phyloP scores from a whole-genome alignment of 2,113 vertebrate genomes.

The Ophthalmolycus amberensis region DNA sequence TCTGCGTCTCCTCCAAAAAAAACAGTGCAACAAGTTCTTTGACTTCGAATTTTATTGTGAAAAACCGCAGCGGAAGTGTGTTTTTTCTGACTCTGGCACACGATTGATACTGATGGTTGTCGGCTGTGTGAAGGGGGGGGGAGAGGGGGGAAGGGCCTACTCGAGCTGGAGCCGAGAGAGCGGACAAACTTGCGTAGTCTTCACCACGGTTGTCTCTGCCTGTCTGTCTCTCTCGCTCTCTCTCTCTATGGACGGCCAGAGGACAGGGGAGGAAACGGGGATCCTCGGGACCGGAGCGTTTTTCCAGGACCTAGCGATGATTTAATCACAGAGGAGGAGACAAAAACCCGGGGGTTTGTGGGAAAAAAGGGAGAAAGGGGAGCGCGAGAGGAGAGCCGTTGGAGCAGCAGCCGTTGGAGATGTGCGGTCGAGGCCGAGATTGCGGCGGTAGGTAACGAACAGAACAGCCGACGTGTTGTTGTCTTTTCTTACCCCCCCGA shows the following conservation, averaged over 20 bases:
- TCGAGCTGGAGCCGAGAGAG: conserved; percentile 45
- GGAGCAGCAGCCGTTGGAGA: conserved; percentile 66
- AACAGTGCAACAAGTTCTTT: not conserved
- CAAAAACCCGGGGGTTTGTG: not conserved
- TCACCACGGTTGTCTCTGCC: conserved; percentile 43
- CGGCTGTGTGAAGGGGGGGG: not conserved
- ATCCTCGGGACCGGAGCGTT: conserved; percentile 57
- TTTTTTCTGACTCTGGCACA: too few relatives aligned
- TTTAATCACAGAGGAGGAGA: conserved; percentile 55
- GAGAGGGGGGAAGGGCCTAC: conserved; percentile 72
- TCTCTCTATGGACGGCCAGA: conserved; percentile 70
- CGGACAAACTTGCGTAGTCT: conserved; percentile 71
- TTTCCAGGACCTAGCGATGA: conserved; percentile 50
- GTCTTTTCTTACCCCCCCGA: too few relatives aligned
- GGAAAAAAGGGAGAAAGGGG: conserved; percentile 32
- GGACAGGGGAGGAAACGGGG: conserved; percentile 63
- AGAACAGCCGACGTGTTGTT: not conserved
- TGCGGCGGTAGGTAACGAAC: conserved; percentile 72
- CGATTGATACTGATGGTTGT: too few relatives aligned
- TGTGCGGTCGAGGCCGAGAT: conserved; percentile 82
- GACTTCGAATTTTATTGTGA: not conserved
- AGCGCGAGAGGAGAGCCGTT: conserved; percentile 15
- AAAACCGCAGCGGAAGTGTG: not conserved
- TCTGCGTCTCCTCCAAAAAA: not conserved
- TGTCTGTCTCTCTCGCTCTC: conserved; percentile 41